phyloP scores from a whole-genome alignment of 2,113 vertebrate species.

The Rissa tridactyla region DNA sequence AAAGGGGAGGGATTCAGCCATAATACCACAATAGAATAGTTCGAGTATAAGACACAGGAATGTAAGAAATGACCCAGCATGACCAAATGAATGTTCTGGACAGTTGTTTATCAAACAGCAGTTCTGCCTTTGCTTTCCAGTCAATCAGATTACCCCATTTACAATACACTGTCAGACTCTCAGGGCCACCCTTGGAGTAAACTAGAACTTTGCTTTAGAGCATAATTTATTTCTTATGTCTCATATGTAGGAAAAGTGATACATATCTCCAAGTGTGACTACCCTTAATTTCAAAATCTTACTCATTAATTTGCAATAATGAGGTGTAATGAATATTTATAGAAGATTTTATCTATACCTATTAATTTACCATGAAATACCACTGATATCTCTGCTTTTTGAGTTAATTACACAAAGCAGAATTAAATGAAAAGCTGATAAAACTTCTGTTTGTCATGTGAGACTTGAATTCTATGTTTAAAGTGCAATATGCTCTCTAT shows the following conservation, averaged over 20 bases:
- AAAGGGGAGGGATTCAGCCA: background rate
- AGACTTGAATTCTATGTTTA: background rate
- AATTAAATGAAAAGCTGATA: constrained; percentile 14
- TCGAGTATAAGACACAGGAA: background rate
- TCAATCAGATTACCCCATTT: background rate
- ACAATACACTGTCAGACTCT: background rate
- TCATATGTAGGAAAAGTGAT: constrained; percentile 34
- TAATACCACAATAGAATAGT: background rate
- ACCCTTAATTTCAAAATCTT: constrained; percentile 65
- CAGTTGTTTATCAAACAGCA: background rate
- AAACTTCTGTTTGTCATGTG: background rate
- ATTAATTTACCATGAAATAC: constrained; percentile 64
- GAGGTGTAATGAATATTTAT: constrained; percentile 77
- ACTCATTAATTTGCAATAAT: constrained; percentile 71
- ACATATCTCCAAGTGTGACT: constrained; percentile 19
- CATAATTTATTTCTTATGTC: constrained; percentile 39
- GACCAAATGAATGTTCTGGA: background rate
- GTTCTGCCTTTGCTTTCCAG: background rate
- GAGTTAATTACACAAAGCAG: constrained; percentile 8
- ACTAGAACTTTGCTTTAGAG: background rate
- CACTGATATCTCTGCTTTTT: constrained; percentile 23
- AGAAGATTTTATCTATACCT: constrained; percentile 67
- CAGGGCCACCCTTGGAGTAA: background rate
- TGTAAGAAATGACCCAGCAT: background rate
- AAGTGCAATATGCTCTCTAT: constrained; percentile 2